Evolutionary conservation across 2,113 vertebrate genomes (phyloP).

Genomic region (Rhizomys pruinosus): DNA sequence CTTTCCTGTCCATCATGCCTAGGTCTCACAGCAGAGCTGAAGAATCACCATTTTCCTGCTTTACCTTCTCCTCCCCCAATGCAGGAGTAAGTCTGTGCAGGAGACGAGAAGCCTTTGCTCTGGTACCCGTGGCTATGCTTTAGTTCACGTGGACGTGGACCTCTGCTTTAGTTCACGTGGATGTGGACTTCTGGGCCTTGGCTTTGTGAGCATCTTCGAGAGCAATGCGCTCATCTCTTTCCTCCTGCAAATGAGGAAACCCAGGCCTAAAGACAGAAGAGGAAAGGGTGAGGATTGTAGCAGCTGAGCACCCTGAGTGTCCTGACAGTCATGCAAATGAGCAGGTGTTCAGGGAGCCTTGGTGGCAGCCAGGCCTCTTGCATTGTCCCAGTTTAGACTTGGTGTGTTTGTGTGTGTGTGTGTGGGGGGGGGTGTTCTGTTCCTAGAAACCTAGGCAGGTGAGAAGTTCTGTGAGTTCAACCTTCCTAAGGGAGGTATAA

Average conservation of each 20-base stretch:
- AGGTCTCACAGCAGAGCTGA: neutral
- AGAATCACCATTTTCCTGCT: neutral
- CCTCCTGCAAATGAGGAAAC: neutral
- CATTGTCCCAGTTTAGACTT: neutral
- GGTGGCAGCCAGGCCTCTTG: too few relatives aligned
- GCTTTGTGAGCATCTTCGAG: neutral
- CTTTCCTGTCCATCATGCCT: constrained; percentile 78
- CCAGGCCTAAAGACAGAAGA: neutral
- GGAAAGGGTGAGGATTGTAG: accelerated
- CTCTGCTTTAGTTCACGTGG: neutral
- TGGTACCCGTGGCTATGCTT: neutral
- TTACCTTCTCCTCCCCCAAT: neutral
- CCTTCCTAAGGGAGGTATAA: neutral
- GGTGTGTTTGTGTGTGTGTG: too few relatives aligned
- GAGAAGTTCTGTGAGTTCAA: neutral
- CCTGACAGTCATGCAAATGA: neutral
- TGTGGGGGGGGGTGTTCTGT: neutral
- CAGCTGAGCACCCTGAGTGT: too few relatives aligned
- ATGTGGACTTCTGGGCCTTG: neutral
- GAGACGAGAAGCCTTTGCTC: neutral
- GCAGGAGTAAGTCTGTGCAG: neutral
- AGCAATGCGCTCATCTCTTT: neutral
- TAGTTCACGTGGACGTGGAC: neutral
- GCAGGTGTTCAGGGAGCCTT: accelerated
- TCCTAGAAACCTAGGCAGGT: neutral